A percentile compares a stretch with the other conserved stretches of the same genome.
Evolutionary conservation across 1,140 invertebrate genomes (phyloP).

Genomic region (Papilio glaucus): DNA sequence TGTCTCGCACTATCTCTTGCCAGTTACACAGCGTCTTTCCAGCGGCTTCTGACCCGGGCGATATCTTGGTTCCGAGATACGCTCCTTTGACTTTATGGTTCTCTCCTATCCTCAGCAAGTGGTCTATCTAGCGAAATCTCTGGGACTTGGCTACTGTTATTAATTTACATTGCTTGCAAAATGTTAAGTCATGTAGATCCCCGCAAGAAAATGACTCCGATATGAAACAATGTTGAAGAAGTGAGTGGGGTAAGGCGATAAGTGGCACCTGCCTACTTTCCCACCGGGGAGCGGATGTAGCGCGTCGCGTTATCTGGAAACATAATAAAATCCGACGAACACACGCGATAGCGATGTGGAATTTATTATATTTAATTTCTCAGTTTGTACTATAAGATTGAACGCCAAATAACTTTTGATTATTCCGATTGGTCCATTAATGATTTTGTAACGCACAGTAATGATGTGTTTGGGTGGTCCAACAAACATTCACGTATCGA

Average conservation of each 20-base stretch:
- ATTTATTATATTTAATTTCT: constrained; percentile 39
- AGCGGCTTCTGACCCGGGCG: too few species aligned
- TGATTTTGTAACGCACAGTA: background rate
- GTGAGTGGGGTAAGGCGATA: constrained; percentile 12
- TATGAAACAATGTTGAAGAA: constrained; percentile 13
- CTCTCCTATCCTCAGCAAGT: too few species aligned
- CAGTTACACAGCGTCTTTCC: too few species aligned
- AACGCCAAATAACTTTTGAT: constrained; percentile 8
- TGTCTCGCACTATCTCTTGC: too few species aligned
- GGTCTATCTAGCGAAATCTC: too few species aligned
- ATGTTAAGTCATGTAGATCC: background rate
- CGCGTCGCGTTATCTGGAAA: constrained; percentile 35
- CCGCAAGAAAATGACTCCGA: background rate
- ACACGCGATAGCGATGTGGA: constrained; percentile 27
- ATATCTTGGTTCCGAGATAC: too few species aligned
- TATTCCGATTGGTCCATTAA: background rate
- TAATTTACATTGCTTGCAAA: background rate
- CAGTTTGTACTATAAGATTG: constrained; percentile 23
- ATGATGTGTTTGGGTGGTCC: background rate
- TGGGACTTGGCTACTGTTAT: background rate
- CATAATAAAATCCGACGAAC: constrained; percentile 35
- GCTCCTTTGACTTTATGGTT: too few species aligned
- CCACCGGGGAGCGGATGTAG: constrained; percentile 30
- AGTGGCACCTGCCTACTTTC: constrained; percentile 35
- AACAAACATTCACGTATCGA: too few species aligned